Percentiles rank a stretch among this genome's conserved stretches.
phyloP scores from a whole-genome alignment of 2,888 invertebrate genomes.

The Lypha dubia region DNA sequence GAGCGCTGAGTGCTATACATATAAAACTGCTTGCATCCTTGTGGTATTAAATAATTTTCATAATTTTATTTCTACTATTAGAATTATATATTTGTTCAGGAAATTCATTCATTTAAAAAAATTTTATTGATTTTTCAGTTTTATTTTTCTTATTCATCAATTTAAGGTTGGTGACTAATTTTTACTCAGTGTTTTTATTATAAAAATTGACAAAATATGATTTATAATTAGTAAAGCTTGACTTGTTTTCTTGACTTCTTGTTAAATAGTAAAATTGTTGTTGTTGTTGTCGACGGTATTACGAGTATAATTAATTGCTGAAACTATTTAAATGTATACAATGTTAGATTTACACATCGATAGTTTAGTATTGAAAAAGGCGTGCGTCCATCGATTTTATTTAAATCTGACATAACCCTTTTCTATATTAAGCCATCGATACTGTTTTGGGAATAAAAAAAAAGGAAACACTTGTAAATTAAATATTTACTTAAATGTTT shows the following conservation, averaged over 20 bases:
- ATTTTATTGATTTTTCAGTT: neutral
- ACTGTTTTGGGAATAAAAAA: conserved; percentile 7
- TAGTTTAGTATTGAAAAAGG: too few species aligned
- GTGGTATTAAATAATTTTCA: conserved; percentile 10
- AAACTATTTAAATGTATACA: too few species aligned
- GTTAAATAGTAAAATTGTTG: conserved; percentile 20
- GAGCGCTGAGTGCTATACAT: neutral
- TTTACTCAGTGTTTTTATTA: conserved; percentile 18
- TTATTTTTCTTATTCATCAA: neutral
- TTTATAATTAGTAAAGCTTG: conserved; percentile 58
- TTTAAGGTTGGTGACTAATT: conserved; percentile 3
- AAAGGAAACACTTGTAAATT: conserved; percentile 30
- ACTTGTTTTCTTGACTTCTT: conserved; percentile 23
- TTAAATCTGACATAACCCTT: too few species aligned
- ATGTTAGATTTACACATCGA: too few species aligned
- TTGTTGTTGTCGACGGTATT: neutral
- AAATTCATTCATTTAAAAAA: neutral
- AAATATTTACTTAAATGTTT: conserved; percentile 44
- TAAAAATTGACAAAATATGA: conserved; percentile 37
- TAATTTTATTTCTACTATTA: conserved; percentile 5
- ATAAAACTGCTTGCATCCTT: neutral
- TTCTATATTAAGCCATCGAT: too few species aligned
- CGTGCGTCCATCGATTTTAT: too few species aligned
- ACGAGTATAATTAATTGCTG: too few species aligned
- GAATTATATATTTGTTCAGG: neutral